Base-by-base conservation (phyloP, 1,140 invertebrate genomes). In the Episyrphus balteatus region DNA sequence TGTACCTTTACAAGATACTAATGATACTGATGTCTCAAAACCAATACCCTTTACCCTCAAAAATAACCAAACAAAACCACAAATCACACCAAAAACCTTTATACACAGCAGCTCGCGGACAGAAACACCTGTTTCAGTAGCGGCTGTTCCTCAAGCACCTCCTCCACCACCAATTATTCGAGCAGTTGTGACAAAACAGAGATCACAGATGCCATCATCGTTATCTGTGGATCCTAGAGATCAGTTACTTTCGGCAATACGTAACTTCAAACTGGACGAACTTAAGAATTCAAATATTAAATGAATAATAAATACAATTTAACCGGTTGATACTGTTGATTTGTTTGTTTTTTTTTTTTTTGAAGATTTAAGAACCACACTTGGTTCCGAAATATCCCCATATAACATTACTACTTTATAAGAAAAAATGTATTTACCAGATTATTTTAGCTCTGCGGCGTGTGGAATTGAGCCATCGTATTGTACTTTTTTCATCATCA, bases 211-310 rank as follows among this genome's bases (percentile, higher is more conserved):
- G 51, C 54, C 56, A 30, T 51, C 50, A n/a, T 12, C 47, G 11
- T 19, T 47, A 54, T 17, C 70, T 32, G 40, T 56, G 7, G 80
- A 86, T 61, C 72, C 79, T 1, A 71, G 83, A 36, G 76, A 82
- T 48, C 72, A 79, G 52, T 63, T 88, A 8, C 62, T 88, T 54
- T 74, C 79, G n/a, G 80, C 83, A 9, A 88, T 88, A 50, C 68
- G 82, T 51, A 79, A 75, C 55, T 86, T 86, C 8, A 68, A 68
- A 42, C 57, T 57, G 5, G 58, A 66, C 2, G 51, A 62, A 43
- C 52, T 67, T 11, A 63, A 62, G 11, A 26, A 26, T 26, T 3
- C 21, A 26, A 26, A 26, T 26, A 26, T 26, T 26, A 5, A 26
- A 26, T 26, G 21, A 26, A 26, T 26, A 26, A 26, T 26, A 26